Base-by-base conservation (phyloP, 2,888 invertebrate species). In the Apomyelois bistriatella region DNA sequence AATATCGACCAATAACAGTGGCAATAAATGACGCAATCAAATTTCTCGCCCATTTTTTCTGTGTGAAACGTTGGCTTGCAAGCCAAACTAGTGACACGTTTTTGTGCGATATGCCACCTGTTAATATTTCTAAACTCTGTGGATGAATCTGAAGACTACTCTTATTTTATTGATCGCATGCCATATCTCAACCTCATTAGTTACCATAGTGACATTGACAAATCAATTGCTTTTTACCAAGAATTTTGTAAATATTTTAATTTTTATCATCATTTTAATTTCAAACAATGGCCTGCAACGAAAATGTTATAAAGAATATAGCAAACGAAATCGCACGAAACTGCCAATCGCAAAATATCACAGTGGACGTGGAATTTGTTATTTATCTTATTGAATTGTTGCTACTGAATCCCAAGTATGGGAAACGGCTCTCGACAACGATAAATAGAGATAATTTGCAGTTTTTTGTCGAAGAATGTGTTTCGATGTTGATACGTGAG, bases 321-420 rank as follows among this genome's bases (percentile, higher is more conserved):
- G 91, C 92, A 0, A 91, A 87, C 56, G 93, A 93, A 78, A 85
- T 93, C 46, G 78, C 91, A 0, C 75, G 92, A 53, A 91, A 92
- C 63, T 92, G 92, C 60, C 85, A 83, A 56, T 63, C 77, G 0
- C 76, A 77, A 8, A 79, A 79, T 38, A 75, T 91, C 1, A 64
- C 70, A 0, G 81, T 91, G 0, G 86, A 91, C 10, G 76, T 86
- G 0, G 89, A 91, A 9, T 92, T 93, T 53, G 86, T 92, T 0
- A 80, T 85, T 6, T 92, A 91, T 60, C 71, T 91, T 32, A 87
- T 93, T 4, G 89, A 91, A 52, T 64, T 93, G 38, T 63, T 92
- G n/a, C 68, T 91, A 0, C 65, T 93, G 3, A 91, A 93, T 63
- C 93, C 93, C 0, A 86, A 86, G 62, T 92, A 92, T 70, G 92